Percentiles rank a stretch among this genome's conserved stretches.
These are phyloP conservation scores for Ceratotherium simum DNA, from an alignment of 2,113 vertebrate species.

Conservation along the genomic window DNA sequence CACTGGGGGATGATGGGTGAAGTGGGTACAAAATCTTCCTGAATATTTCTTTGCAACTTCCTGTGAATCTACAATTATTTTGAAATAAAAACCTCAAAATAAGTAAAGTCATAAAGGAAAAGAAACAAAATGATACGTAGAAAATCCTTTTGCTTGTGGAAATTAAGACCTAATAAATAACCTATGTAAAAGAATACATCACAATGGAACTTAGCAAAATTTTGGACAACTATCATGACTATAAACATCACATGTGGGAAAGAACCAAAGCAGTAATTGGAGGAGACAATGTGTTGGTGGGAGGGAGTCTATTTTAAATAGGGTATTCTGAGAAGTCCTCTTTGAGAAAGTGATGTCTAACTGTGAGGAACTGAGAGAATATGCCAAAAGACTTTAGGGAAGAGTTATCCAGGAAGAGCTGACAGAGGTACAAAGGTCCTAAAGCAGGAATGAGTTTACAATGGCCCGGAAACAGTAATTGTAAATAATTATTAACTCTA, in stretches of 20 bases:
- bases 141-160: not conserved
- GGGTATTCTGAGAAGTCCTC: not conserved
- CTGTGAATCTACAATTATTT: not conserved
- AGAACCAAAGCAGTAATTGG: not conserved
- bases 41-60: not conserved
- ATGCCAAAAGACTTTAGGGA: not conserved
- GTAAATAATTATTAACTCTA: constrained; percentile 22
- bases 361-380: not conserved
- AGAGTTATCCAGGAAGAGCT: not conserved
- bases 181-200: not conserved
- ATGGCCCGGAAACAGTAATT: not conserved
- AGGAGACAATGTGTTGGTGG: not conserved
- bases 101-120: not conserved
- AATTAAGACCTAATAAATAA: not conserved
- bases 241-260: not conserved
- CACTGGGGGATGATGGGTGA: not conserved
- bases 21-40: not conserved
- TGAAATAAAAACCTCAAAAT: not conserved
- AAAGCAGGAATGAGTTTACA: not conserved
- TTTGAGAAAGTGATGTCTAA: not conserved
- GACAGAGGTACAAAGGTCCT: not conserved
- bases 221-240: not conserved
- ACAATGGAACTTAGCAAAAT: not conserved
- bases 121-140: not conserved
- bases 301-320: not conserved